Percentiles rank a stretch among this genome's conserved stretches.
phyloP scores from a whole-genome alignment of 2,888 invertebrate species.

The Pyrgus malvae region DNA sequence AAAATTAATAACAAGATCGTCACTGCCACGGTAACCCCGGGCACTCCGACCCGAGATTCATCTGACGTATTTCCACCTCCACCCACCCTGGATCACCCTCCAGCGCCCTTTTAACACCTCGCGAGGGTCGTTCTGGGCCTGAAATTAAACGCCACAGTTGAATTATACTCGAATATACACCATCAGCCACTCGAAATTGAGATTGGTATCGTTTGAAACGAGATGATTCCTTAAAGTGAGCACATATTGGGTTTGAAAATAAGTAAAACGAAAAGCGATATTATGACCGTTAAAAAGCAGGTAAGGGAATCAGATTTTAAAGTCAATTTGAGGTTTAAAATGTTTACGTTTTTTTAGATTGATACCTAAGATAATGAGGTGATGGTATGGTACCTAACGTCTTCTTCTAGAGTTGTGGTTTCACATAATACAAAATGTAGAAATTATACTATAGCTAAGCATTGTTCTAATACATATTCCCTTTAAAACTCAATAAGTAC shows the following conservation, averaged over 20 bases:
- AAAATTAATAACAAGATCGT: slow-evolving; percentile 61
- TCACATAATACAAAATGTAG: too few species aligned
- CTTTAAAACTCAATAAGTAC: too few species aligned
- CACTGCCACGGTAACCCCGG: slow-evolving; percentile 50
- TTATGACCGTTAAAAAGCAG: too few species aligned
- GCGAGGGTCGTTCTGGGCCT: slow-evolving; percentile 50
- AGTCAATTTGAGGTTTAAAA: too few species aligned
- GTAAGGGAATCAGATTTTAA: too few species aligned
- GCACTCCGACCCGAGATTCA: slow-evolving; percentile 47
- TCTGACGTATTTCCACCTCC: slow-evolving; percentile 54
- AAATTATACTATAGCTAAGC: too few species aligned
- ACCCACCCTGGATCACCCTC: slow-evolving; percentile 49
- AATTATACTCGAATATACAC: slow-evolving; percentile 61
- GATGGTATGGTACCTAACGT: too few species aligned
- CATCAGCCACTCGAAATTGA: slow-evolving; percentile 47
- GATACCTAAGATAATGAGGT: too few species aligned
- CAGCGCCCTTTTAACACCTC: slow-evolving; percentile 66
- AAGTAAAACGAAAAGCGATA: too few species aligned
- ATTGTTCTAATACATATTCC: too few species aligned
- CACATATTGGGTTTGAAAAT: slow-evolving; percentile 40
- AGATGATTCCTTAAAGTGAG: slow-evolving; percentile 35
- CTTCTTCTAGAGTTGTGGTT: too few species aligned
- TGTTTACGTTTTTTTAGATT: too few species aligned
- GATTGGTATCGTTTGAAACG: slow-evolving; percentile 31
- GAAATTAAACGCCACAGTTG: slow-evolving; percentile 67